Evolutionary conservation across 2,888 invertebrate species (phyloP).

Genomic region (Dolomedes plantarius): DNA sequence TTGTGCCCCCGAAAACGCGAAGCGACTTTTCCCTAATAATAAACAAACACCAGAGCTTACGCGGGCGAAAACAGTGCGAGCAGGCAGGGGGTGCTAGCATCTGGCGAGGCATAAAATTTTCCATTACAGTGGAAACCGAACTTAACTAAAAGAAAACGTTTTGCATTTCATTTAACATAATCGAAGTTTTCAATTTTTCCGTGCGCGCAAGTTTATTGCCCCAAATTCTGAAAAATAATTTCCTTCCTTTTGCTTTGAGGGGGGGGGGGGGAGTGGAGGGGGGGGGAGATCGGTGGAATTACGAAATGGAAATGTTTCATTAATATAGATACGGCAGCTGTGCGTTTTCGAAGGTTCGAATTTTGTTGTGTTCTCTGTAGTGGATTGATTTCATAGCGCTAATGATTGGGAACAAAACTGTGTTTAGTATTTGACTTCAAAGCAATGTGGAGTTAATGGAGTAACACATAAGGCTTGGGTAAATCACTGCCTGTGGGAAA

Average conservation of each 20-base stretch:
- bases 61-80: slow-evolving; percentile 26
- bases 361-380: slow-evolving; percentile 16
- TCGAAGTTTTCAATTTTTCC: slow-evolving; percentile 71
- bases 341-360: slow-evolving; percentile 15
- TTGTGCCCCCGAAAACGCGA: neutral
- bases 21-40: slow-evolving; percentile 40
- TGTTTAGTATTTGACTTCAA: neutral
- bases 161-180: slow-evolving; percentile 70
- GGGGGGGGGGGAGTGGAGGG: neutral
- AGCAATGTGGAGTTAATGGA: slow-evolving; percentile 10
- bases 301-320: slow-evolving; percentile 63
- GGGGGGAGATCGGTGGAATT: slow-evolving; percentile 24
- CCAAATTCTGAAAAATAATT: slow-evolving; percentile 42
- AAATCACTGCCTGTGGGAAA: too few relatives aligned
- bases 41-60: slow-evolving; percentile 26
- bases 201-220: slow-evolving; percentile 48
- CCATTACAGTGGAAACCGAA: slow-evolving; percentile 63
- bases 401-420: slow-evolving; percentile 7
- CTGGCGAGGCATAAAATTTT: slow-evolving; percentile 43
- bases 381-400: slow-evolving; percentile 14
- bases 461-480: neutral
- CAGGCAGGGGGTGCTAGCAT: slow-evolving; percentile 7
- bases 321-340: slow-evolving; percentile 64
- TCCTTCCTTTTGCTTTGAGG: slow-evolving; percentile 13
- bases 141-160: slow-evolving; percentile 68